Evolutionary conservation across 2,888 invertebrate genomes (phyloP).

Genomic region (Pelosia muscerda): DNA sequence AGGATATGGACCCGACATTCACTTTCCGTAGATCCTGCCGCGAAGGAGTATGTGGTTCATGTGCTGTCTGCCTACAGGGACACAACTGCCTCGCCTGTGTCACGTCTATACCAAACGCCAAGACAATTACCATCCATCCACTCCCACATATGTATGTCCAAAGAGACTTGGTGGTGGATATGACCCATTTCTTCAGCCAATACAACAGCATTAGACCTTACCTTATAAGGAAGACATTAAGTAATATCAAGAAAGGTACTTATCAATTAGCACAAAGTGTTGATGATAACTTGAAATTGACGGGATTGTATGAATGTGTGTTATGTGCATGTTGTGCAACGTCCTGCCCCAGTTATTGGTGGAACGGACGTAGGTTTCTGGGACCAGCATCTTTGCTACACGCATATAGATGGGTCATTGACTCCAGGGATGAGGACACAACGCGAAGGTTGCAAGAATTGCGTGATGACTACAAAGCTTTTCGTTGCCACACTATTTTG

Average conservation of each 20-base stretch:
- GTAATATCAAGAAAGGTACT: conserved; percentile 72
- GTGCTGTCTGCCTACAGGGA: conserved; percentile 91
- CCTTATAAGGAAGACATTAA: conserved; percentile 87
- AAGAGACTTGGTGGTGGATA: conserved; percentile 90
- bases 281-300: conserved; percentile 84
- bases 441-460: conserved; percentile 92
- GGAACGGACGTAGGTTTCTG: conserved; percentile 93
- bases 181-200: conserved; percentile 91
- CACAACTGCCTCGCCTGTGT: conserved; percentile 91
- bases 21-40: conserved; percentile 90
- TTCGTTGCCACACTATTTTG: conserved; percentile 98
- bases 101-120: conserved; percentile 70
- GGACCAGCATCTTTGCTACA: conserved; percentile 91
- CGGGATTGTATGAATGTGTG: conserved; percentile 90
- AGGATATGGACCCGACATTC: conserved; percentile 86
- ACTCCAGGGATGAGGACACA: conserved; percentile 96
- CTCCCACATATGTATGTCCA: conserved; percentile 94
- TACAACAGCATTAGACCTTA: conserved; percentile 91
- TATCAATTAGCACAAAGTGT: conserved; percentile 89
- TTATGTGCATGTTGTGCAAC: conserved; percentile 94
- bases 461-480: conserved; percentile 96
- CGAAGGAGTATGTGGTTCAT: conserved; percentile 93
- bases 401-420: conserved; percentile 99
- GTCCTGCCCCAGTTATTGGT: conserved; percentile 95
- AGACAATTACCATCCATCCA: conserved; percentile 89